A percentile compares a stretch with the other conserved stretches of the same genome.
phyloP scores from a whole-genome alignment of 2,797 vertebrate genomes.

The Lepus townsendii region DNA sequence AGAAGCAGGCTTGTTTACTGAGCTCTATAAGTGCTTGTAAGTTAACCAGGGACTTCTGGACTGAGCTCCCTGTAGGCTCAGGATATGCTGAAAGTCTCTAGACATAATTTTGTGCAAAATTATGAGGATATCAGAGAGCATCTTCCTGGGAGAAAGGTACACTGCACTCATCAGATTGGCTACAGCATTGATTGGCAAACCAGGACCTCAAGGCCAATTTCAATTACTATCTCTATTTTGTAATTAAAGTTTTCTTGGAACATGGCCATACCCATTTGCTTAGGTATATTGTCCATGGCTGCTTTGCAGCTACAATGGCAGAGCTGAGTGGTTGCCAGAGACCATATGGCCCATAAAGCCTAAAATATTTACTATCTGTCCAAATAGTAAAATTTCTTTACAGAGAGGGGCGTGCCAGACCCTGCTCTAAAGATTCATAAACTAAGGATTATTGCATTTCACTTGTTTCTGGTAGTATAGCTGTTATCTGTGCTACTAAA shows the following conservation, averaged over 20 bases:
- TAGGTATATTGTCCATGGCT: not conserved
- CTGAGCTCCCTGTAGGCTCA: not conserved
- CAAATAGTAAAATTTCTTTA: conserved; percentile 46
- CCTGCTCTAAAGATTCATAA: conserved; percentile 8
- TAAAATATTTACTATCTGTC: conserved; percentile 48
- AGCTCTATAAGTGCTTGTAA: not conserved
- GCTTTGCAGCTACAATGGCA: not conserved
- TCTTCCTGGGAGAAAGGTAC: not conserved
- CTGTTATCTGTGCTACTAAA: conserved; percentile 35
- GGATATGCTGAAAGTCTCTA: not conserved
- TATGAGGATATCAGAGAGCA: not conserved
- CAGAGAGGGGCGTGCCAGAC: not conserved
- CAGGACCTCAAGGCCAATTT: not conserved
- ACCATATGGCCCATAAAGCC: conserved; percentile 3
- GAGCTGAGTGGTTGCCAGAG: not conserved
- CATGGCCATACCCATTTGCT: not conserved
- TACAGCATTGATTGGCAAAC: not conserved
- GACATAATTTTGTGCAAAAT: not conserved
- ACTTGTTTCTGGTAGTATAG: conserved; percentile 38
- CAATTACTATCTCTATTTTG: not conserved
- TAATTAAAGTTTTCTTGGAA: conserved; percentile 30
- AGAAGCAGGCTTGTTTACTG: not conserved
- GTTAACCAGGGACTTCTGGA: not conserved
- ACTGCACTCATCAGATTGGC: not conserved
- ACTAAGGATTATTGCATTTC: conserved; percentile 49